A percentile compares a stretch with the other conserved stretches of the same genome.
These are phyloP conservation scores for Aramus guarauna DNA, from an alignment of 2,113 vertebrate genomes.

Conservation along the genomic window DNA sequence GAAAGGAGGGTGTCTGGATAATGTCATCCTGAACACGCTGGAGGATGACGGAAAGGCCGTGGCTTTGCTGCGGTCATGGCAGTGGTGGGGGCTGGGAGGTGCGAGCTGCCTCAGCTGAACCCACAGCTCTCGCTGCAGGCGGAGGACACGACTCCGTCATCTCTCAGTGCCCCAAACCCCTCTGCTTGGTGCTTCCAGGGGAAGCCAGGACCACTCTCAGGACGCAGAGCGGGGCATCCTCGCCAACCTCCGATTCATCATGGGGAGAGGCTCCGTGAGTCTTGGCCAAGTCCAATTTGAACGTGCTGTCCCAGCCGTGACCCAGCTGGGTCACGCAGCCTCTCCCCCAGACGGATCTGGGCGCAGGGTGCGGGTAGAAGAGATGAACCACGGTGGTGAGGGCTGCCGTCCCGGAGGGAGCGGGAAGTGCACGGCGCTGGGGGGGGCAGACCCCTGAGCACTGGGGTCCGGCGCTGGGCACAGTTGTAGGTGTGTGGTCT, in stretches of 20 bases:
- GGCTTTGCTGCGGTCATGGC: background rate
- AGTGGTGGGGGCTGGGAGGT: background rate
- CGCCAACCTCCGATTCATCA: fast-evolving
- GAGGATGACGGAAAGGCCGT: fast-evolving
- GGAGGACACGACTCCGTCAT: background rate
- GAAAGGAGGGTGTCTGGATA: background rate
- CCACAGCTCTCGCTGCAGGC: background rate
- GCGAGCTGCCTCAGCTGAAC: background rate
- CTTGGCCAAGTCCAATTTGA: background rate
- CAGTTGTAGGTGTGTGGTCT: fast-evolving
- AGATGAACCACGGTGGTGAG: fast-evolving
- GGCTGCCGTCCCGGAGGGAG: background rate
- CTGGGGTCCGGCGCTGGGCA: fast-evolving
- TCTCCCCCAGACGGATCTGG: background rate
- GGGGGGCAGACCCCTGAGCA: background rate
- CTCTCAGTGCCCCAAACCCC: background rate
- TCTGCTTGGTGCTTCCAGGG: background rate
- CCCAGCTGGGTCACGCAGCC: background rate
- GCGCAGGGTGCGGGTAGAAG: background rate
- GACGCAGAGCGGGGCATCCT: background rate
- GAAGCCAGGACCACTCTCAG: background rate
- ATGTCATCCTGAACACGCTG: background rate
- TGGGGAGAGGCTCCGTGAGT: background rate
- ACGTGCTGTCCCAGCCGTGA: fast-evolving
- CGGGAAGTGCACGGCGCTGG: fast-evolving